Base-by-base conservation (phyloP, 1,140 invertebrate genomes). In the Anastrepha ludens region DNA sequence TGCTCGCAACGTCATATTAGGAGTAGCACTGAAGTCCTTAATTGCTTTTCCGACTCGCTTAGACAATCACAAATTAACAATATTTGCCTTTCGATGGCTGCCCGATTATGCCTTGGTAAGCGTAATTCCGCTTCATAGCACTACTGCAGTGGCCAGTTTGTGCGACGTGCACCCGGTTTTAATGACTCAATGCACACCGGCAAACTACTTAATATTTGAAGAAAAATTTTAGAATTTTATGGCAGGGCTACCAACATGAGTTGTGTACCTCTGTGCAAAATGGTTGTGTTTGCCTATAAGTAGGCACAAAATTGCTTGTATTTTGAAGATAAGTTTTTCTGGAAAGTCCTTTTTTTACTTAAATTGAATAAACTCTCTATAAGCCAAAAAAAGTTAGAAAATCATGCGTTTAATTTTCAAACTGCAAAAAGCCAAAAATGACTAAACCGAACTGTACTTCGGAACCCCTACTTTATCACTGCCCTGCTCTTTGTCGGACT, bases 51-150 rank as follows among this genome's bases (percentile, higher is more conserved):
- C 65, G 29, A 67, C 39, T 13, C 65, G 65, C 39, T 20, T 11
- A 67, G 20, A 13, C 67, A 44, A 74, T 74, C 17, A 13, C 39
- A 74, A 74, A 74, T 74, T 74, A 74, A 74, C 44, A 44, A 74
- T 74, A n/a, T 74, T 74, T 74, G 67, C 39, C 44, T 74, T 44
- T 74, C 44, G 39, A 74, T 74, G 39, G 41, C 44, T 47, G n/a
- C 29, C 29, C 44, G 67, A 4, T 74, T 74, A 74, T 74, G 2
- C 29, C 8, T 39, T 11, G 20, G 65, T 29, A 2, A 0, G 3
- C 2, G 11, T 67, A 67, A 67, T 41, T 67, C 20, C 65, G 13
- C 39, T 41, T 67, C 39, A n/a, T 39, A 29, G 3, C 20, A 9
- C 29, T 39, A 3, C 20, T 8, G 29, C 9, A 7, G 64, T 67